These are phyloP conservation scores for Stratiolaelaps scimitus DNA, from an alignment of 1,140 invertebrate genomes.

Conservation along the genomic window DNA sequence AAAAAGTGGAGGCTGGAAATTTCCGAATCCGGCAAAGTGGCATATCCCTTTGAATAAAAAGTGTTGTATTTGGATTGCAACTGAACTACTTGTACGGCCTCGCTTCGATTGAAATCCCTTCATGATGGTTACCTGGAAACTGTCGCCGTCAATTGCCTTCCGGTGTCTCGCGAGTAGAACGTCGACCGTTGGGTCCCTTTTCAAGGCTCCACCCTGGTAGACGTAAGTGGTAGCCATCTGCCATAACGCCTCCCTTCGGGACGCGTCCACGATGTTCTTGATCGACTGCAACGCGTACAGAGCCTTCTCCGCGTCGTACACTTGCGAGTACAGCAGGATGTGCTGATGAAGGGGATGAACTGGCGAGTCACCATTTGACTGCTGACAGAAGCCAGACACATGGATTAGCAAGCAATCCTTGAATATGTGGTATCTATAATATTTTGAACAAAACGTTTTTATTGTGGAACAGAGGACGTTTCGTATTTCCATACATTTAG, in stretches of 20 bases:
- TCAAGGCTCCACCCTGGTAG: conserved; percentile 40
- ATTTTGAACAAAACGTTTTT: background rate
- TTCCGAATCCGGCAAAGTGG: no score
- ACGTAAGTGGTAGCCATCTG: conserved; percentile 56
- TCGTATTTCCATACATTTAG: conserved; percentile 6
- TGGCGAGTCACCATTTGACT: conserved; percentile 15
- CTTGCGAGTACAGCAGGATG: conserved; percentile 63
- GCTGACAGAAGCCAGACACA: background rate
- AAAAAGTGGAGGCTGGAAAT: no score
- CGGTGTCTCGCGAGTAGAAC: conserved; percentile 21
- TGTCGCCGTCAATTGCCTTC: conserved; percentile 20
- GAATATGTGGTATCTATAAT: no score
- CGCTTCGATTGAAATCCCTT: no score
- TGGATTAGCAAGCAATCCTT: no score
- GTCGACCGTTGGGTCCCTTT: conserved; percentile 10
- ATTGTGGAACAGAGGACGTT: background rate
- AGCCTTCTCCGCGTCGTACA: conserved; percentile 62
- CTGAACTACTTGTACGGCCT: no score
- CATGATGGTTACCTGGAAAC: background rate
- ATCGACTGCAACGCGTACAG: conserved; percentile 64
- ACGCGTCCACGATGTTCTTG: conserved; percentile 57
- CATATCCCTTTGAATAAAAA: no score
- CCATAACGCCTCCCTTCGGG: conserved; percentile 58
- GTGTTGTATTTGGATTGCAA: no score
- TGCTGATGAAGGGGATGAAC: conserved; percentile 68